Percentiles rank a stretch among this genome's conserved stretches.
These are phyloP conservation scores for Cydia strobilella DNA, from an alignment of 1,140 invertebrate species.

Conservation along the genomic window DNA sequence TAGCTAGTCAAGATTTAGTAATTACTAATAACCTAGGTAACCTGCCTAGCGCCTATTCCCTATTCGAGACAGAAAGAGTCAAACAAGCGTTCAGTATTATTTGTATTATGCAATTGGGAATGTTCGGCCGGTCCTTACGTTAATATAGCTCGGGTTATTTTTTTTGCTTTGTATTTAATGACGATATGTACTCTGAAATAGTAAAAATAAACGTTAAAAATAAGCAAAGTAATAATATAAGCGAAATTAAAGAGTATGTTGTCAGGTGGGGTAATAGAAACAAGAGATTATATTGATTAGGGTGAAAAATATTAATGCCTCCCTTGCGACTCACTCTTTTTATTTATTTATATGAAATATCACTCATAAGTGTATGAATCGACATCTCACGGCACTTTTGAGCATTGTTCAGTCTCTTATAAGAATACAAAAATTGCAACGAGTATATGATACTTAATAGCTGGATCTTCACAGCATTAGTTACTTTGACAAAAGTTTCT, in stretches of 20 bases:
- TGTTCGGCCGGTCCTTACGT: constrained; percentile 14
- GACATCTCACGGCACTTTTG: no score
- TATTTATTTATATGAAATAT: no score
- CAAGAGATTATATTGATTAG: background rate
- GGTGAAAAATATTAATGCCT: no score
- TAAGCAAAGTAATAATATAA: constrained; percentile 37
- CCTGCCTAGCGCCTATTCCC: background rate
- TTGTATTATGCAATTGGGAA: constrained; percentile 23
- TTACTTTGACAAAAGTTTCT: background rate
- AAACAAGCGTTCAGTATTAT: constrained; percentile 20
- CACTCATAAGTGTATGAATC: no score
- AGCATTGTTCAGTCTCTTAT: no score
- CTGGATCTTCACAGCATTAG: no score
- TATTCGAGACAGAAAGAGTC: background rate
- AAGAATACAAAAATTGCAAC: no score
- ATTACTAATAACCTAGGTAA: background rate
- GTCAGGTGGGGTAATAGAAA: constrained; percentile 1
- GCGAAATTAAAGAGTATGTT: constrained; percentile 34
- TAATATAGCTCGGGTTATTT: constrained; percentile 57
- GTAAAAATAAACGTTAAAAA: constrained; percentile 61
- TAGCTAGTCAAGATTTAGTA: no score
- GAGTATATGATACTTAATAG: no score
- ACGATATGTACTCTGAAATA: constrained; percentile 76
- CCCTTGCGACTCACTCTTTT: no score
- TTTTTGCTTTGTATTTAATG: constrained; percentile 72